These are phyloP conservation scores for Pyrocoelia pectoralis DNA, from an alignment of 2,888 invertebrate genomes.

Conservation along the genomic window DNA sequence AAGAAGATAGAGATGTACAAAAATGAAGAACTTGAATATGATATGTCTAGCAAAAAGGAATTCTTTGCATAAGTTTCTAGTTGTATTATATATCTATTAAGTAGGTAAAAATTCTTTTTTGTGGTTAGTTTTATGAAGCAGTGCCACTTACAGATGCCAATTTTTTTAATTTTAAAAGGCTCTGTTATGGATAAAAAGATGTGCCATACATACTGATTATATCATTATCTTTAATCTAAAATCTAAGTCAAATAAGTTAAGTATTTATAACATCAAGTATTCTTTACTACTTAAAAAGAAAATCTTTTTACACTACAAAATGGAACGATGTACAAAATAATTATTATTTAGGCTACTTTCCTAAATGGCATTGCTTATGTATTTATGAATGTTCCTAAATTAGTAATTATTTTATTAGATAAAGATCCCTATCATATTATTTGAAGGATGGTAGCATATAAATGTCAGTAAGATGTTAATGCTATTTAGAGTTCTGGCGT, in stretches of 20 bases:
- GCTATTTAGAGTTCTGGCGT: conserved; percentile 21
- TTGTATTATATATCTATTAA: conserved; percentile 14
- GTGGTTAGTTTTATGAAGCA: conserved; percentile 18
- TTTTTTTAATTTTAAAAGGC: conserved; percentile 13
- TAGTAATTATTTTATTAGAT: conserved; percentile 1
- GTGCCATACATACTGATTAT: conserved; percentile 21
- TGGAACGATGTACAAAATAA: conserved; percentile 11
- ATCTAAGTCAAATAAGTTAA: conserved; percentile 9
- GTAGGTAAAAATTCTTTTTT: conserved; percentile 16
- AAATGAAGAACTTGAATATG: conserved; percentile 91
- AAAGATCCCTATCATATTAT: not conserved
- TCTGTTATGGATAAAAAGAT: conserved; percentile 13
- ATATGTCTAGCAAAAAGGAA: conserved; percentile 86
- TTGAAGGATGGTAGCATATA: conserved; percentile 4
- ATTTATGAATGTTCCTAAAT: conserved; percentile 10
- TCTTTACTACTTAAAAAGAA: conserved; percentile 1
- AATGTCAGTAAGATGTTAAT: not conserved
- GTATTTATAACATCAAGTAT: conserved; percentile 12
- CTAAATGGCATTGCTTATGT: conserved; percentile 7
- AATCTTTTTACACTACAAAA: too few species aligned
- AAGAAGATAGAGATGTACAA: conserved; percentile 94
- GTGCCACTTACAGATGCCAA: conserved; percentile 26
- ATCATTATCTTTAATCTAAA: conserved; percentile 20
- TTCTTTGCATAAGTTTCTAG: conserved; percentile 77
- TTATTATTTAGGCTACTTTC: conserved; percentile 6